Evolutionary conservation across 2,797 vertebrate species (phyloP).

Genomic region (Parambassis ranga): DNA sequence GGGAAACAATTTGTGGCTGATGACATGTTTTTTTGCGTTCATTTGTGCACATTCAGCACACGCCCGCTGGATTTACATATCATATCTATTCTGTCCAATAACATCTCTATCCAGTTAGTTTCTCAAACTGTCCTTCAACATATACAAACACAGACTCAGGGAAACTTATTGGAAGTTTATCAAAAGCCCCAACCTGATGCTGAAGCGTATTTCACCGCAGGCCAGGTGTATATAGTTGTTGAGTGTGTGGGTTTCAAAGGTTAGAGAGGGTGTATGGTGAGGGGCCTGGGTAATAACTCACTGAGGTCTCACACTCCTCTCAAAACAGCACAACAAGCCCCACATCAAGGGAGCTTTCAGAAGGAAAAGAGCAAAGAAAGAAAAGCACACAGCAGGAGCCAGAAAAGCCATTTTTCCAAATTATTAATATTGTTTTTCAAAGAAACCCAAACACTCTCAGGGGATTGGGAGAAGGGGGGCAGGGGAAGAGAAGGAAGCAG

Average conservation of each 20-base stretch:
- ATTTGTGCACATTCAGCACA: constrained; percentile 33
- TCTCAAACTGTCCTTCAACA: neutral
- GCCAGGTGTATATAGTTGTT: constrained; percentile 36
- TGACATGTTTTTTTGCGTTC: constrained; percentile 39
- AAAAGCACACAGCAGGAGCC: constrained; percentile 71
- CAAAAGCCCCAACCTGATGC: constrained; percentile 2
- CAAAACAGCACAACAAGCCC: constrained; percentile 72
- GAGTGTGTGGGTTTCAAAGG: constrained; percentile 43
- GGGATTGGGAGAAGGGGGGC: constrained; percentile 50
- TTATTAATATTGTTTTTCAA: constrained; percentile 79
- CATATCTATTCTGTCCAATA: constrained; percentile 1
- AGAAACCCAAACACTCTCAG: constrained; percentile 72
- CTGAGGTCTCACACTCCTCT: constrained; percentile 65
- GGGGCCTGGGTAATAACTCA: constrained; percentile 63
- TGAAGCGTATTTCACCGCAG: constrained; percentile 1
- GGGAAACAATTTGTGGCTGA: constrained; percentile 58
- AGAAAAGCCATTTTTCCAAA: constrained; percentile 71
- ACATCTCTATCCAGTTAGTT: constrained; percentile 17
- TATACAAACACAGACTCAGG: neutral
- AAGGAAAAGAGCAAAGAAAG: constrained; percentile 77
- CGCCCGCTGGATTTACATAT: constrained; percentile 36
- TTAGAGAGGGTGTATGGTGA: constrained; percentile 47
- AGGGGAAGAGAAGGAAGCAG: constrained; percentile 44
- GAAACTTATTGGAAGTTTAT: constrained; percentile 2
- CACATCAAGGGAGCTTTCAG: constrained; percentile 75